Conservation (phyloP, 1,140 invertebrate genomes). For the Aphis gossypii region DNA sequence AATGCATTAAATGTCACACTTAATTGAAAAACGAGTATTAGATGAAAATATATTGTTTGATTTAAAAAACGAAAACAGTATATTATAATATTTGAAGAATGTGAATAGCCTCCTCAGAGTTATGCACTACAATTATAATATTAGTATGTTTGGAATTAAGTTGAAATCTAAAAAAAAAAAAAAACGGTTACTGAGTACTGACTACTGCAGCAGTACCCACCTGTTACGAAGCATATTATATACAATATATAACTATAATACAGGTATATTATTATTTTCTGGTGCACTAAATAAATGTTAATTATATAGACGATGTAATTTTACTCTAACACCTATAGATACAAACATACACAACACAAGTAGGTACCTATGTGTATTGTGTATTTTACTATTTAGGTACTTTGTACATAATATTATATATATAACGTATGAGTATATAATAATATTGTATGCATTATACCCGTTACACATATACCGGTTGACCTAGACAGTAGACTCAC, state of each 20-base stretch:
- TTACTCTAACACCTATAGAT: no score
- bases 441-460: not conserved
- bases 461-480: not conserved
- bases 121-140: not conserved
- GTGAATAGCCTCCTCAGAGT: not conserved
- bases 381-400: not conserved
- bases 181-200: no score
- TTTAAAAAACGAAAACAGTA: not conserved
- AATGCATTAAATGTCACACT: not conserved
- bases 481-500: not conserved
- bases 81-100: not conserved
- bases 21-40: not conserved
- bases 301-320: not conserved
- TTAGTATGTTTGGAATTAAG: not conserved
- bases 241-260: not conserved
- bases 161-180: not conserved
- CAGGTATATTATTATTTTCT: not conserved
- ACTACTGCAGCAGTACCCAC: not conserved
- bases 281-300: not conserved
- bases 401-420: not conserved
- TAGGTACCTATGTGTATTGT: not conserved
- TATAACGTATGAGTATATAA: no score
- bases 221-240: not conserved
- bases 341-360: no score
- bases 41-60: not conserved